Conservation (phyloP, 2,888 invertebrate species). For the Tenthredo livida region DNA sequence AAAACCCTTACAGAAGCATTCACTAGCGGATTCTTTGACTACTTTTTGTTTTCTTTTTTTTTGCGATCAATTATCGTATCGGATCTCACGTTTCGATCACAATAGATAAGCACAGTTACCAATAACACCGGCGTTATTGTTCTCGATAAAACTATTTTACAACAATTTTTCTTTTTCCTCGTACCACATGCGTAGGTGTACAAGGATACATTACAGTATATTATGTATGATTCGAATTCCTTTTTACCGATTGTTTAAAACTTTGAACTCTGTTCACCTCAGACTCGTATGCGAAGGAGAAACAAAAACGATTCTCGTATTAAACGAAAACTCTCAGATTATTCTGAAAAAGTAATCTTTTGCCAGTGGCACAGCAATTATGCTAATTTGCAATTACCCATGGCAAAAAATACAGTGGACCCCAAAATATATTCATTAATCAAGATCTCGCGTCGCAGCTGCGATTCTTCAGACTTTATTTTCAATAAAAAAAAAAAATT, state of each 20-base stretch:
- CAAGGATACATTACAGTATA: neutral
- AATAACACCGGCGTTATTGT: slow-evolving; percentile 8
- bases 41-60: slow-evolving; percentile 22
- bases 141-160: neutral
- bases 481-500: neutral
- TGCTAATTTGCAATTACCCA: slow-evolving; percentile 41
- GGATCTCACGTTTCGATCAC: slow-evolving; percentile 26
- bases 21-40: slow-evolving; percentile 68
- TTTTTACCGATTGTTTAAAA: neutral
- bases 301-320: slow-evolving; percentile 46
- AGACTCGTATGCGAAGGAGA: slow-evolving; percentile 73
- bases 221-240: neutral
- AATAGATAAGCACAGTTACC: neutral
- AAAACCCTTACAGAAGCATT: slow-evolving; percentile 78
- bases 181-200: neutral
- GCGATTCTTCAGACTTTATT: neutral
- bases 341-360: slow-evolving; percentile 75
- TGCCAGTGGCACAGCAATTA: slow-evolving; percentile 54
- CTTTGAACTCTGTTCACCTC: slow-evolving; percentile 61
- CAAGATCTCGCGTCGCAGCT: slow-evolving; percentile 10
- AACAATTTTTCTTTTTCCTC: slow-evolving; percentile 20
- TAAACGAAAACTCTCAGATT: slow-evolving; percentile 72
- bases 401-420: slow-evolving; percentile 53
- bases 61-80: neutral
- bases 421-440: slow-evolving; percentile 5